Evolutionary conservation across 2,113 vertebrate genomes (phyloP), one percentile per base, ranked within the genome.

Genomic region (Rhinolophus ferrumequinum): DNA sequence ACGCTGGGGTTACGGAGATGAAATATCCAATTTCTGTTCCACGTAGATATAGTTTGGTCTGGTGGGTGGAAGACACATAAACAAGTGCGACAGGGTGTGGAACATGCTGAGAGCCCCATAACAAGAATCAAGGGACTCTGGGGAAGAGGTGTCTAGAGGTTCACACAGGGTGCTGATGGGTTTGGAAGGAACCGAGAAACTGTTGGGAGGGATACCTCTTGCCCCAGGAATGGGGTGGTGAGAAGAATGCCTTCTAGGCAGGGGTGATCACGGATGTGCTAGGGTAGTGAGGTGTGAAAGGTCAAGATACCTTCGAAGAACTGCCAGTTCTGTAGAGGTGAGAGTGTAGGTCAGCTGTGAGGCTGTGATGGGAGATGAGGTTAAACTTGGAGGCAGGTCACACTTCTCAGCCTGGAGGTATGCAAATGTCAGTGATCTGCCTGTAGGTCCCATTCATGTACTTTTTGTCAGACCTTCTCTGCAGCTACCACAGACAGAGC

Each of bases 251-350:
- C 2, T 60, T 58, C 18, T 6, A 18, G 26, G 44, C 6, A 2
- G 26, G 58, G 30, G n/a, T 79, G 35, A 44, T 6, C 41, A 5
- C 6, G 6, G 44, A 5, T 2, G 12, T 47, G 1, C 9, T 0
- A 6, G n/a, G 11, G 33, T 21, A 9, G 38, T 18, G 18, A 64
- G 21, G 2, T 26, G 19, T 41, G 90, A 12, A 47, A 5, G 5
- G 30, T 9, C 30, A 90, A 93, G 26, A 52, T 15, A 8, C n/a
- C 2, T 13, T 81, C 33, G 54, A 35, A 47, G 41, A 24, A 21
- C 28, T 75, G 19, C 1, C 6, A 13, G 21, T 26, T 70, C 28
- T 18, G 2, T 41, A 10, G 33, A 41, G 84, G n/a, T 95, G 67
- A 35, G n/a, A 21, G 56, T 35, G 30, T 35, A 41, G 38, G 26